Percentiles rank a stretch among this genome's conserved stretches.
Conservation (phyloP, 64 coral and sea anemone species). For the Platygyra sinensis region DNA sequence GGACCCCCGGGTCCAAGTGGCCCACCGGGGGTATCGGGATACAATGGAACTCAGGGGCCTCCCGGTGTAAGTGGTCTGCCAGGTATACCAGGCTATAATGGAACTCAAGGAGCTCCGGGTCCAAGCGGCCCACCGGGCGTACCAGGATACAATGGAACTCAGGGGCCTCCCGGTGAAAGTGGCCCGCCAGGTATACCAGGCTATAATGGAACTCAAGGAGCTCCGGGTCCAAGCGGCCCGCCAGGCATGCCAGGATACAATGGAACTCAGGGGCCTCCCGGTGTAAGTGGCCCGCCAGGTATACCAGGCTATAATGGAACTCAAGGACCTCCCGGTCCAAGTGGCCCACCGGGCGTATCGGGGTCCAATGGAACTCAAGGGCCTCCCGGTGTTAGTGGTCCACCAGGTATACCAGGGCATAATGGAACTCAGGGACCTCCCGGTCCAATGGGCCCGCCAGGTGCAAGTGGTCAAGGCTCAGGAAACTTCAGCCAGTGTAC, state of each 20-base stretch:
- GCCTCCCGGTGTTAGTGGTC: background rate
- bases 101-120: background rate
- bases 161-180: background rate
- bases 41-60: slow-evolving; percentile 21
- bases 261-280: slow-evolving; percentile 19
- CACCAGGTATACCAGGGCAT: background rate
- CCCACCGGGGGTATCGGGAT: background rate
- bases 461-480: background rate
- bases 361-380: slow-evolving; percentile 19
- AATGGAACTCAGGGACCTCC: slow-evolving; percentile 21
- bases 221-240: background rate
- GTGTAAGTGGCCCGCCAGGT: background rate
- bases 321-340: too few relatives aligned
- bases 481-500: slow-evolving; percentile 40
- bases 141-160: background rate
- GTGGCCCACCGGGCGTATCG: too few relatives aligned
- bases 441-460: background rate
- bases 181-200: slow-evolving; percentile 14
- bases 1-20: background rate
- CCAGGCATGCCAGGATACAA: background rate
- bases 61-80: background rate
- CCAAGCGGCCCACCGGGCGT: background rate
- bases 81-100: background rate
- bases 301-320: too few relatives aligned
- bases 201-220: background rate